Evolutionary conservation across 2,113 vertebrate genomes (phyloP).

Genomic region (Piaya cayana): DNA sequence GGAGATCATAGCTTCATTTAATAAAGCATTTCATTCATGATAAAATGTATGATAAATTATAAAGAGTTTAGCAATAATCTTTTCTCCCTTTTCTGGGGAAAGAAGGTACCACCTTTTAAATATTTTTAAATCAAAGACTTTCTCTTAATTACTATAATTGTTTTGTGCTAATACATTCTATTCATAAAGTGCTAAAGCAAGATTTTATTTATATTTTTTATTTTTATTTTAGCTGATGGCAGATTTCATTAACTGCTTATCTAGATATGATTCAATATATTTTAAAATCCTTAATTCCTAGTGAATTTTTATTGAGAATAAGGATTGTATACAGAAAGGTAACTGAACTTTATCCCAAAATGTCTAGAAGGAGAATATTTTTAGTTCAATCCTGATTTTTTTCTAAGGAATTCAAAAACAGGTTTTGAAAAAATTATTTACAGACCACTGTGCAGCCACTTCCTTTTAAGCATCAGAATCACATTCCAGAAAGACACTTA

Average conservation of each 20-base stretch:
- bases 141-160: not conserved
- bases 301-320: not conserved
- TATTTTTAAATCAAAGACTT: not conserved
- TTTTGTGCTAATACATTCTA: not conserved
- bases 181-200: not conserved
- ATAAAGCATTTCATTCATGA: not conserved
- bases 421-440: not conserved
- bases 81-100: not conserved
- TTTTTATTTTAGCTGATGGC: not conserved
- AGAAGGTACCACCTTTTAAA: not conserved
- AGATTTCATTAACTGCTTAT: not conserved
- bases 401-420: not conserved
- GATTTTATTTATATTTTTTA: no score
- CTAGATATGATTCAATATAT: not conserved
- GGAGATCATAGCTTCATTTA: not conserved
- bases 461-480: not conserved
- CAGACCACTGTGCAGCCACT: not conserved
- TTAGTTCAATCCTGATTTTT: not conserved
- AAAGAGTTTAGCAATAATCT: not conserved
- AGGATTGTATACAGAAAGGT: not conserved
- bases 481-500: not conserved
- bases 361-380: not conserved
- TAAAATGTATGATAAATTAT: not conserved
- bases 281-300: not conserved
- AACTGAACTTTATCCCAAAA: not conserved